Evolutionary conservation across 64 coral and sea anemone species (phyloP).

Genomic region (Exaiptasia diaphana): DNA sequence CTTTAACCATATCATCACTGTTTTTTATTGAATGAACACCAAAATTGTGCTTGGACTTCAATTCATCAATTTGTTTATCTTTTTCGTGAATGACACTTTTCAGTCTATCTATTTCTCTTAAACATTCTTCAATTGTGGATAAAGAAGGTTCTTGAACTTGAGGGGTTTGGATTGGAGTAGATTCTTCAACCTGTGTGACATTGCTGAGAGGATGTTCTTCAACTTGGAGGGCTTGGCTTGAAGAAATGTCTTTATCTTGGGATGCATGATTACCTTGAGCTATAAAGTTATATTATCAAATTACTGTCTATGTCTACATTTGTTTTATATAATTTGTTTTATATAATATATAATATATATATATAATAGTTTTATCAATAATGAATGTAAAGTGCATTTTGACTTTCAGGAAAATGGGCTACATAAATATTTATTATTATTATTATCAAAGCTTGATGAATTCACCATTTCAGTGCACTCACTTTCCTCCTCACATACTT

Average conservation of each 20-base stretch:
- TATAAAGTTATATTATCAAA: no score
- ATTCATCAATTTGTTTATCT: not conserved
- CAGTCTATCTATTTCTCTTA: not conserved
- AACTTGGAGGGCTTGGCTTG: not conserved
- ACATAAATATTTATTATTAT: no score
- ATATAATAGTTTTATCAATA: no score
- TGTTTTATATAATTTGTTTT: no score
- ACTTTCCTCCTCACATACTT: no score
- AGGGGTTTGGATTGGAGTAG: not conserved
- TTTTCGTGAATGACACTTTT: not conserved
- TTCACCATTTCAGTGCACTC: no score
- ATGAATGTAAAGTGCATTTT: no score
- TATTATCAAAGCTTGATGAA: no score
- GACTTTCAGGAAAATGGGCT: no score
- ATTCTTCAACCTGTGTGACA: not conserved
- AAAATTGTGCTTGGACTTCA: slow-evolving; percentile 5
- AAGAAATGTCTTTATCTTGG: not conserved
- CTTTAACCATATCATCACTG: slow-evolving; percentile 9
- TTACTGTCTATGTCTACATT: no score
- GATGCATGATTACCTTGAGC: no score
- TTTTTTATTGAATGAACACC: not conserved
- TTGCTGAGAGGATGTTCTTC: not conserved
- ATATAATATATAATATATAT: no score
- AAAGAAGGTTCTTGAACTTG: not conserved
- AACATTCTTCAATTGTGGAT: slow-evolving; percentile 1